Evolutionary conservation across 2,113 vertebrate genomes (phyloP).

Genomic region (Tragelaphus buxtoni): DNA sequence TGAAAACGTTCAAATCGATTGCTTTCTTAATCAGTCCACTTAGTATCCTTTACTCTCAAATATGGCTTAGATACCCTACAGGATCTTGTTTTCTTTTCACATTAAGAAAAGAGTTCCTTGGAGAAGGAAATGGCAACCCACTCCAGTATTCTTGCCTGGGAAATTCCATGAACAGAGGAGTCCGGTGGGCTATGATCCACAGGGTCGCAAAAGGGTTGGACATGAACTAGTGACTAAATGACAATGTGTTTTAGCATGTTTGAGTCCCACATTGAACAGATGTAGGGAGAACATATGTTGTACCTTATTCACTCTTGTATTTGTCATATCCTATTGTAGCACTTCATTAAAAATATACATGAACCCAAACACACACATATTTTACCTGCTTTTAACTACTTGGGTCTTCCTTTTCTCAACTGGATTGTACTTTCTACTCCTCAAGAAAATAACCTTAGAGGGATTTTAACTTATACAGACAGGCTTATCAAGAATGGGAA

Average conservation of each 20-base stretch:
- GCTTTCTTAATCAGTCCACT: neutral
- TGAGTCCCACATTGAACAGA: neutral
- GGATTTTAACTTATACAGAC: conserved; percentile 21
- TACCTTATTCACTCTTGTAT: neutral
- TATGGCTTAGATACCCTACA: too few relatives aligned
- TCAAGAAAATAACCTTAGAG: neutral
- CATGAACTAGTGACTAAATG: too few relatives aligned
- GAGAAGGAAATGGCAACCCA: too few relatives aligned
- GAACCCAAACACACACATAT: neutral
- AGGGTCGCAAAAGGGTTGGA: too few relatives aligned
- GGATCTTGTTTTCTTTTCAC: too few relatives aligned
- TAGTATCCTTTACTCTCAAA: too few relatives aligned
- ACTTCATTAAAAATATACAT: neutral
- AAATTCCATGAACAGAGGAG: too few relatives aligned
- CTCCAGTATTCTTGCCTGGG: too few relatives aligned
- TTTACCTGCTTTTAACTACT: neutral
- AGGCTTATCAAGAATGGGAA: conserved; percentile 46
- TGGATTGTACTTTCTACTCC: neutral
- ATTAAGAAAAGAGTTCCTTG: too few relatives aligned
- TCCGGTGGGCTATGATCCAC: too few relatives aligned
- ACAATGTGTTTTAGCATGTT: too few relatives aligned
- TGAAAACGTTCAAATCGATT: neutral
- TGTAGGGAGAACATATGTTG: neutral
- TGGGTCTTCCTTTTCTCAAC: neutral
- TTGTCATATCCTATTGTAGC: neutral